These are phyloP conservation scores for Fregetta grallaria DNA, from an alignment of 2,113 vertebrate genomes.

Conservation along the genomic window DNA sequence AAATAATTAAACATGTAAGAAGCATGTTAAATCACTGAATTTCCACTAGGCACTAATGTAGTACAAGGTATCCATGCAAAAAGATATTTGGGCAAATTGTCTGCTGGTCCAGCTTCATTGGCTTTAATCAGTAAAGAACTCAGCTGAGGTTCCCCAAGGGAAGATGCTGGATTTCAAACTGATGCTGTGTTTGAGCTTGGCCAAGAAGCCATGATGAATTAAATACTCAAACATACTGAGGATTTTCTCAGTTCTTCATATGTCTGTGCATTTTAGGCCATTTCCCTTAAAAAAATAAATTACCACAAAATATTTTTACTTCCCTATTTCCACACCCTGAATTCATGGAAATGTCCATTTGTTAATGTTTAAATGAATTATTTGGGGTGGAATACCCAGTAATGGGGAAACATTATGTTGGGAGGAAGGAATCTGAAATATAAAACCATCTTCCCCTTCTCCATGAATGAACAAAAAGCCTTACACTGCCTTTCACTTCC, in stretches of 20 bases:
- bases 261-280: background rate
- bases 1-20: background rate
- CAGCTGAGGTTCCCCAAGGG: background rate
- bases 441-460: background rate
- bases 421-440: background rate
- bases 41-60: background rate
- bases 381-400: background rate
- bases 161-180: background rate
- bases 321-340: background rate
- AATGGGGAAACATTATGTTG: background rate
- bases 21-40: background rate
- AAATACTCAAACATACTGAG: background rate
- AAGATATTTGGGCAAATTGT: conserved; percentile 20
- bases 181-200: background rate
- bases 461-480: background rate
- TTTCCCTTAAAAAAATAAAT: background rate
- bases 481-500: background rate
- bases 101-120: conserved; percentile 3
- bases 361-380: background rate
- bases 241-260: background rate
- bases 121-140: conserved; percentile 32
- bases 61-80: conserved; percentile 18
- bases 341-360: background rate
- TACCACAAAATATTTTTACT: background rate
- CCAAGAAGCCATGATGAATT: background rate